Evolutionary conservation across 2,888 invertebrate species (phyloP).

Genomic region (Leptura quadrifasciata): DNA sequence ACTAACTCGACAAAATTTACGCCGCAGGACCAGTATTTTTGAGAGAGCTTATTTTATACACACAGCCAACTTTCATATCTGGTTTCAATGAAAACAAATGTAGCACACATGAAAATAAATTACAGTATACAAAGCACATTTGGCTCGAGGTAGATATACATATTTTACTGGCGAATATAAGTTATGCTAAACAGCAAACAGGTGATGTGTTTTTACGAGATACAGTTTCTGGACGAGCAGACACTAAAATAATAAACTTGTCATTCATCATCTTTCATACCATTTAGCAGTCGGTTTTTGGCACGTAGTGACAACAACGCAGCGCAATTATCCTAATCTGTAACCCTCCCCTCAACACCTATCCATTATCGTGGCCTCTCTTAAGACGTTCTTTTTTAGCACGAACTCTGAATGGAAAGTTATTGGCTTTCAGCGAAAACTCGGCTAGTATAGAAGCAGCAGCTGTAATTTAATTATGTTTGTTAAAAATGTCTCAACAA

Average conservation of each 20-base stretch:
- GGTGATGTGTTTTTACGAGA: conserved; percentile 42
- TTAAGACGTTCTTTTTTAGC: conserved; percentile 5
- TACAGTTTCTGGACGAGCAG: conserved; percentile 36
- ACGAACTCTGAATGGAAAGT: neutral
- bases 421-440: neutral
- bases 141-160: conserved; percentile 18
- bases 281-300: conserved; percentile 14
- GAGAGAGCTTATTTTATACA: neutral
- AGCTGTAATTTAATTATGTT: no score
- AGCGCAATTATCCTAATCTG: conserved; percentile 46
- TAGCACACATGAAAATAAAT: conserved; percentile 30
- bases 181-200: conserved; percentile 37
- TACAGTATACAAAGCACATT: conserved; percentile 17
- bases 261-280: conserved; percentile 39
- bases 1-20: neutral
- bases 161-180: conserved; percentile 23
- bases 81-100: conserved; percentile 35
- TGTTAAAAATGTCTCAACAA: no score
- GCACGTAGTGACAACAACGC: conserved; percentile 23
- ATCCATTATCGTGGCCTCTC: conserved; percentile 39
- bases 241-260: conserved; percentile 46
- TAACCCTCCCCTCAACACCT: conserved; percentile 40
- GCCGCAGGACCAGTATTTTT: neutral
- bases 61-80: neutral
- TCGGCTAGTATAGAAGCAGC: neutral